A percentile compares a stretch with the other conserved stretches of the same genome.
These are phyloP conservation scores for Luidia sarsii DNA, from an alignment of 53 echinoderm and acorn worm species.

Conservation along the genomic window DNA sequence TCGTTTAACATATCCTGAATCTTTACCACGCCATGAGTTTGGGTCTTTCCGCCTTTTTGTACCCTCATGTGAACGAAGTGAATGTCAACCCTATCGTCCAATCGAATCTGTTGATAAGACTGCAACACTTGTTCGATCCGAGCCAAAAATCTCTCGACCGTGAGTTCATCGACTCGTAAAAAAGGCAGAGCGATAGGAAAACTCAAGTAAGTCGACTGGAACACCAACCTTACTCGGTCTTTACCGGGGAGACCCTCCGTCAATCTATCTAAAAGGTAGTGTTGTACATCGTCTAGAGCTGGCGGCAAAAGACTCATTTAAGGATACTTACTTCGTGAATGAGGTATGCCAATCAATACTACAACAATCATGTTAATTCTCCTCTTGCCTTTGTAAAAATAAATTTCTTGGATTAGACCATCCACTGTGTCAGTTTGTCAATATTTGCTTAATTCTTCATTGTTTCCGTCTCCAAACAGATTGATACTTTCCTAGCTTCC, in stretches of 20 bases:
- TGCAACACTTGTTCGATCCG: conserved; percentile 15
- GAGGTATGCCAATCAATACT: not conserved
- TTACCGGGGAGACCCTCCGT: not conserved
- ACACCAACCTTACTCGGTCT: conserved; percentile 18
- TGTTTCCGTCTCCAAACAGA: conserved; percentile 45
- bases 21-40: conserved; percentile 10
- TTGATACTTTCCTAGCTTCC: conserved; percentile 21
- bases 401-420: not conserved
- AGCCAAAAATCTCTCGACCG: conserved; percentile 26
- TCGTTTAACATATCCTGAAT: conserved; percentile 16
- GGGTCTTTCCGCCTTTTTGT: conserved; percentile 20
- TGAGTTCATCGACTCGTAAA: conserved; percentile 8
- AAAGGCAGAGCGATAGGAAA: conserved; percentile 11
- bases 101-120: conserved; percentile 20
- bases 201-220: not conserved
- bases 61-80: conserved; percentile 20
- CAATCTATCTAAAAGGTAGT: not conserved
- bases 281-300: conserved; percentile 29
- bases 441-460: not conserved
- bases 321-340: conserved; percentile 4
- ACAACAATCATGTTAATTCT: not conserved
- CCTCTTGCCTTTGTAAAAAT: not conserved
- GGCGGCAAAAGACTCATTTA: conserved; percentile 34
- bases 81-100: conserved; percentile 12
- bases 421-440: not conserved